Evolutionary conservation across 2,113 vertebrate genomes (phyloP).

Genomic region (Phalacrocorax pelagicus): DNA sequence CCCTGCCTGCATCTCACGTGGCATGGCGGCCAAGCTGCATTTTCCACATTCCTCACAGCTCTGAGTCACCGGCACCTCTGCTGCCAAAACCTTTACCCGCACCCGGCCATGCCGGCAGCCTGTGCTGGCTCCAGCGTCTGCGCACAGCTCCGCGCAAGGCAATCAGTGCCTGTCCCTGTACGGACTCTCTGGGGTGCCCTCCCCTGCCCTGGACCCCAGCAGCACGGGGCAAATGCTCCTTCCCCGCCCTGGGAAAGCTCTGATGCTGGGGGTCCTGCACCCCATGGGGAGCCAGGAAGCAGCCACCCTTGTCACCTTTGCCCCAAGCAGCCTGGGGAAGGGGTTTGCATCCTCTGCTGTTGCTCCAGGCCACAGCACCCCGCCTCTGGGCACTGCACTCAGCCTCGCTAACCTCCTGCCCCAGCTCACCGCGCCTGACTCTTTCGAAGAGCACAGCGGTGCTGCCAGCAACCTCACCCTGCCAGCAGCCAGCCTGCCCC

Average conservation of each 20-base stretch:
- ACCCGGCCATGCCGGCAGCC: neutral
- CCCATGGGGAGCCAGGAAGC: rapidly evolving
- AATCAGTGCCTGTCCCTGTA: rapidly evolving
- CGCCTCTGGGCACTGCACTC: neutral
- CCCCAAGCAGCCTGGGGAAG: neutral
- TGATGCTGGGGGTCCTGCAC: neutral
- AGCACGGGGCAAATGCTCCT: rapidly evolving
- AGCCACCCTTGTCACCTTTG: neutral
- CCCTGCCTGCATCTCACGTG: conserved; percentile 49
- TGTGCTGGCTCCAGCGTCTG: neutral
- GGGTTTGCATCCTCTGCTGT: neutral
- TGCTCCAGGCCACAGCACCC: rapidly evolving
- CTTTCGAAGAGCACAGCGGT: neutral
- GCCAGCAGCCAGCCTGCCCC: neutral
- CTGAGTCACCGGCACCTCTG: neutral
- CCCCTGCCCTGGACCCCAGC: neutral
- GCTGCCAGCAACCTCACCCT: neutral
- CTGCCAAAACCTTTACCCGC: conserved; percentile 12
- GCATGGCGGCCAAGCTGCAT: neutral
- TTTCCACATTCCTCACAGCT: conserved; percentile 41
- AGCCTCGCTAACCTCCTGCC: neutral
- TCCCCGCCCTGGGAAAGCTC: neutral
- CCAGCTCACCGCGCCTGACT: rapidly evolving
- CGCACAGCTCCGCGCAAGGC: rapidly evolving
- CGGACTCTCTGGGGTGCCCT: neutral